These are phyloP conservation scores for Hyles euphorbiae DNA, from an alignment of 1,140 invertebrate genomes.

Conservation along the genomic window DNA sequence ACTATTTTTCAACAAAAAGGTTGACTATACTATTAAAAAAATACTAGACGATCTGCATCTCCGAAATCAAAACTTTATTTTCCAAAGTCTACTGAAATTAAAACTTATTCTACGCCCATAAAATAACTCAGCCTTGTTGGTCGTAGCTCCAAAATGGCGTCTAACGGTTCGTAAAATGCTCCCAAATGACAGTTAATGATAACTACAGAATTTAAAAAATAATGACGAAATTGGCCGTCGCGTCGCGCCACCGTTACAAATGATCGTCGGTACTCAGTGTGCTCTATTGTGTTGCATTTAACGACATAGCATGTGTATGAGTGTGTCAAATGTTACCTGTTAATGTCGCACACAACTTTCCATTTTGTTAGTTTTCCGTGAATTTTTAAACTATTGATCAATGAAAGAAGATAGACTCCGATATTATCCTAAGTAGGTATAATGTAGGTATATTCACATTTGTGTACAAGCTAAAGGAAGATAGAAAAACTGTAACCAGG, in stretches of 20 bases:
- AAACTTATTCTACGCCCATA: not conserved
- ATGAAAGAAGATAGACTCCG: no score
- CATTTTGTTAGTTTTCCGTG: no score
- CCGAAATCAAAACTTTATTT: no score
- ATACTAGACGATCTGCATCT: no score
- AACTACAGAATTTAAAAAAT: constrained; percentile 39
- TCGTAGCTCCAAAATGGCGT: constrained; percentile 10
- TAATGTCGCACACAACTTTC: not conserved
- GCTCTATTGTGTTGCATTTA: constrained; percentile 53
- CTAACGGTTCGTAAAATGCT: constrained; percentile 60
- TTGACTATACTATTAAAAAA: no score
- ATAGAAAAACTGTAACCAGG: no score
- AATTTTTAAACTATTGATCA: no score
- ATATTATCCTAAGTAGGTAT: no score
- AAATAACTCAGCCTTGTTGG: constrained; percentile 18
- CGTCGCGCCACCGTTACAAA: constrained; percentile 26
- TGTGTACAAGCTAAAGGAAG: no score
- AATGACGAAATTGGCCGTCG: constrained; percentile 50
- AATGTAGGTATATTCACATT: no score
- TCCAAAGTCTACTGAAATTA: no score
- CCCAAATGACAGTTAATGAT: constrained; percentile 61
- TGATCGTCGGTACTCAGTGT: constrained; percentile 31
- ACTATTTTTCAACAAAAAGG: no score
- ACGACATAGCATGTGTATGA: constrained; percentile 10
- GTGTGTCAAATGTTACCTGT: not conserved